Base-by-base conservation (phyloP, 2,113 vertebrate genomes). In the Emydura subglobosa region DNA sequence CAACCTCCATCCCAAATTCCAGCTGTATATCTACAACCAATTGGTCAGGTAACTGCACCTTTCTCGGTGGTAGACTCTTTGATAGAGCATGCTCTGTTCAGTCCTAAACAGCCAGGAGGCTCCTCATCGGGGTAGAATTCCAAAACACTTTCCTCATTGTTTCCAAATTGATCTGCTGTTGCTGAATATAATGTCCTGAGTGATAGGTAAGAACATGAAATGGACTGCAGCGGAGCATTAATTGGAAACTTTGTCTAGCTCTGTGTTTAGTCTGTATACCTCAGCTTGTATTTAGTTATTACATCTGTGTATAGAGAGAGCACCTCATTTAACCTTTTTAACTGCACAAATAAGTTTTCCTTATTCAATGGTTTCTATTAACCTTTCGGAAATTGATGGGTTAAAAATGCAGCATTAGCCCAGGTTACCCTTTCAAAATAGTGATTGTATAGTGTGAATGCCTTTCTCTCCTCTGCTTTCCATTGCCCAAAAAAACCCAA, bases 21-120 rank as follows among this genome's bases (percentile, higher is more conserved):
- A 99, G 99, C 99, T 99, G 98, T 99, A 99, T 99, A 99, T 99
- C 99, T 99, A 99, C 99, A 99, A 99, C 98, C 99, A 99, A 98
- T 99, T 99, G 99, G 99, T 99, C 99, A 99, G 99, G 99, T 99
- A 99, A 99, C 98, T 97, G 98, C 97, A 98, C 98, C 97, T 98
- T 98, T 98, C 97, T 98, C 97, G 97, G 98, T 98, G 99, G 98
- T 98, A 96, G 94, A 97, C 98, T 98, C 98, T 98, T 98, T 98
- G 98, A 98, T 98, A 98, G 99, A 99, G 99, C 99, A 99, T 99
- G 99, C 99, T 99, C 99, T 98, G 98, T 99, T 99, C 98, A 98
- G 94, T 94, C 97, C 95, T 86, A 90, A 94, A 83, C 90, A 94
- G 89, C 85, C 86, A 92, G 89, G 91, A 95, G 83, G 59, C 96